Evolutionary conservation across 2,113 vertebrate genomes (phyloP).

Genomic region (Eupsittula cactorum): DNA sequence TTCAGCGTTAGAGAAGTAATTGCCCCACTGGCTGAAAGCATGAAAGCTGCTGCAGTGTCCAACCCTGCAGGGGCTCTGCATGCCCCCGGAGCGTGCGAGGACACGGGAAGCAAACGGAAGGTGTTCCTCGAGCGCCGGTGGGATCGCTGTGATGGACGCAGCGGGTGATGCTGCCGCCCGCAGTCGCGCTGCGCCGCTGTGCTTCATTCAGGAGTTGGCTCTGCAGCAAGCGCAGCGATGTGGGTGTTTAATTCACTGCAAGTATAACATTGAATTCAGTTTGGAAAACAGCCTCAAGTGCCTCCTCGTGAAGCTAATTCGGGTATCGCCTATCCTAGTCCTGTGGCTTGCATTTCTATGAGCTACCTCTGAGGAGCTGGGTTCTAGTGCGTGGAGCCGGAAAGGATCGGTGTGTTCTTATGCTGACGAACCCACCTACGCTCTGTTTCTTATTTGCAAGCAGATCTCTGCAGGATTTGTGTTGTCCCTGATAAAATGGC

Average conservation of each 20-base stretch:
- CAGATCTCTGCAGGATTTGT: background rate
- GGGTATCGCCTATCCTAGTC: background rate
- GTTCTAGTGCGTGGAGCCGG: background rate
- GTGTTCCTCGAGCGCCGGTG: accelerated
- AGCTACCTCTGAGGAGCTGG: background rate
- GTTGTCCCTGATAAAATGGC: background rate
- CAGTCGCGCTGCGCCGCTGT: background rate
- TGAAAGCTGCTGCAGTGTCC: accelerated
- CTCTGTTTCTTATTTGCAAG: conserved; percentile 52
- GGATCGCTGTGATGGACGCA: background rate
- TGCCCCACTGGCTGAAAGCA: background rate
- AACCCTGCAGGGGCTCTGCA: background rate
- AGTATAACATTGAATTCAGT: background rate
- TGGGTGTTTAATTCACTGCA: conserved; percentile 5
- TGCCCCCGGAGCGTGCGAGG: accelerated
- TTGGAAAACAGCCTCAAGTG: conserved; percentile 39
- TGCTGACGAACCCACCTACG: conserved; percentile 53
- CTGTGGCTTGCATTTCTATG: conserved; percentile 37
- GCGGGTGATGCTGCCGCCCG: background rate
- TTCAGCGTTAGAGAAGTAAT: background rate
- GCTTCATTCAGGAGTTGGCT: conserved; percentile 20
- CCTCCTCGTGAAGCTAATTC: conserved; percentile 48
- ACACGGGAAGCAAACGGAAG: background rate
- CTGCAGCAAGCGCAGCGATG: background rate
- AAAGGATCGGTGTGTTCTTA: conserved; percentile 39